Conservation (phyloP, 2,113 vertebrate species). For the Thinocorus orbignyianus region DNA sequence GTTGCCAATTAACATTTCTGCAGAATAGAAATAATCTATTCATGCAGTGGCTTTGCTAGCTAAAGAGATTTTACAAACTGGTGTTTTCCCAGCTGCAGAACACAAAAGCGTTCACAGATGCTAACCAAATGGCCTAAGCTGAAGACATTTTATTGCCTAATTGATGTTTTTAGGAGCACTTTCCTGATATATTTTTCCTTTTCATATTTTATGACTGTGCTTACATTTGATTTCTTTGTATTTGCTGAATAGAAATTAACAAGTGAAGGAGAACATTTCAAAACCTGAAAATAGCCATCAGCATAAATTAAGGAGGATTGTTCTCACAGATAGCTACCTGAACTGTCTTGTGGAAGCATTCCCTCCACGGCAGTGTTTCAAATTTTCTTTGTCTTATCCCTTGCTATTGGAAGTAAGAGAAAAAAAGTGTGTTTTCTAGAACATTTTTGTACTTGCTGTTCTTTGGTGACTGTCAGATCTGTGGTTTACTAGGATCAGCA, state of each 20-base stretch:
- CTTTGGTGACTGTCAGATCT: neutral
- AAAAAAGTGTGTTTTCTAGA: neutral
- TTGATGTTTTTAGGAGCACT: neutral
- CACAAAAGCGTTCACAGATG: neutral
- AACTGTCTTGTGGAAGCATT: neutral
- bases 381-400: neutral
- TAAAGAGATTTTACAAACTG: neutral
- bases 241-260: slow-evolving; percentile 13
- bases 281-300: neutral
- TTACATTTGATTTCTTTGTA: neutral
- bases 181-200: neutral
- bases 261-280: neutral
- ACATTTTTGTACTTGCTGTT: neutral
- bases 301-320: neutral
- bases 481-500: neutral
- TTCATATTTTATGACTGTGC: neutral
- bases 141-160: slow-evolving; percentile 1
- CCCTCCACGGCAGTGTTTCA: neutral
- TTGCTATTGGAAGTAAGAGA: neutral
- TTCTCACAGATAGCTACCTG: neutral
- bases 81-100: neutral
- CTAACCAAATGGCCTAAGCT: neutral
- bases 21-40: neutral
- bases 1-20: neutral
- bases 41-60: neutral